phyloP scores from a whole-genome alignment of 1,140 invertebrate genomes.

The Aphelinus certus region DNA sequence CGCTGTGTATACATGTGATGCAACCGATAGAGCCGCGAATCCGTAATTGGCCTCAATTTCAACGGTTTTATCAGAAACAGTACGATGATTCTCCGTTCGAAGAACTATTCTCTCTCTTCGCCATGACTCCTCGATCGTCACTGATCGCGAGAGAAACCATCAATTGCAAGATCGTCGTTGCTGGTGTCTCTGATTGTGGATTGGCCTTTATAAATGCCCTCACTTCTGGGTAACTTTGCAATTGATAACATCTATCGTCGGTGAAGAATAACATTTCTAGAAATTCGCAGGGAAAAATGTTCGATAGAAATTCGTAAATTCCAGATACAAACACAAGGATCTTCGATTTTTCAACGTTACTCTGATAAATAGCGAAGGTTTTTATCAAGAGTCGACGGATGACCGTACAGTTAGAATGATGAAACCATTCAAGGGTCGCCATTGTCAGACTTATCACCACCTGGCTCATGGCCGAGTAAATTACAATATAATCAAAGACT shows the following conservation, averaged over 20 bases:
- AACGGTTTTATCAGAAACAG: slow-evolving; percentile 33
- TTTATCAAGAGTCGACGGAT: slow-evolving; percentile 66
- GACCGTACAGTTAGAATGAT: slow-evolving; percentile 60
- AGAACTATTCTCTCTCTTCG: slow-evolving; percentile 60
- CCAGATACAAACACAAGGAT: slow-evolving; percentile 24
- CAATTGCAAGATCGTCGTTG: slow-evolving; percentile 76
- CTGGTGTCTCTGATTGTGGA: slow-evolving; percentile 77
- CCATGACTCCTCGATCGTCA: slow-evolving; percentile 62
- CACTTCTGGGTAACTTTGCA: slow-evolving; percentile 67
- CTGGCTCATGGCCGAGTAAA: slow-evolving; percentile 65
- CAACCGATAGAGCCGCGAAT: slow-evolving; percentile 54
- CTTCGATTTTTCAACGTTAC: slow-evolving; percentile 69
- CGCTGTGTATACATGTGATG: slow-evolving; percentile 53
- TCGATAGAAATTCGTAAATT: too few relatives aligned
- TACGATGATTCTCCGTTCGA: not conserved
- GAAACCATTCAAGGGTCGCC: slow-evolving; percentile 64
- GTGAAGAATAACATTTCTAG: too few relatives aligned
- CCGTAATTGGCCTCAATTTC: slow-evolving; percentile 50
- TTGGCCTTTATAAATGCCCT: slow-evolving; percentile 75
- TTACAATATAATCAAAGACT: slow-evolving; percentile 68
- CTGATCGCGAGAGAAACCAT: slow-evolving; percentile 61
- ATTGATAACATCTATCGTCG: not conserved
- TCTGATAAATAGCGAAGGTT: slow-evolving; percentile 73
- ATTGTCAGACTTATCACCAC: slow-evolving; percentile 65
- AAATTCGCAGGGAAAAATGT: too few relatives aligned